phyloP scores from a whole-genome alignment of 2,888 invertebrate species.

The Pocota personata region DNA sequence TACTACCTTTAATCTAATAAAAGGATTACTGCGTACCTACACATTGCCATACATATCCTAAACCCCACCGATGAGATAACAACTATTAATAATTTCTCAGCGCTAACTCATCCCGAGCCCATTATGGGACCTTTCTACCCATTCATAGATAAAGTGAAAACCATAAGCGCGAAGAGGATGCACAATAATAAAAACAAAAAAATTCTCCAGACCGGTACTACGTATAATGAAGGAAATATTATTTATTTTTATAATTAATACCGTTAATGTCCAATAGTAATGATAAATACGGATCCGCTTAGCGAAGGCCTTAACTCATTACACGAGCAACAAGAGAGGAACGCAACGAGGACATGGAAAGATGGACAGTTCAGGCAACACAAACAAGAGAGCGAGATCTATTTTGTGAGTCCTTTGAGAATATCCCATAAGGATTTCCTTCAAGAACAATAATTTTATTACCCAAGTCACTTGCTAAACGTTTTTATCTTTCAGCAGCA shows the following conservation, averaged over 20 bases:
- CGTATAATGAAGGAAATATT: conserved; percentile 47
- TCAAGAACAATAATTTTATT: conserved; percentile 66
- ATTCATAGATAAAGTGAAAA: conserved; percentile 28
- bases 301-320: conserved; percentile 48
- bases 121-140: conserved; percentile 12
- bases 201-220: conserved; percentile 3
- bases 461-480: conserved; percentile 68
- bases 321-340: conserved; percentile 31
- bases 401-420: conserved; percentile 58
- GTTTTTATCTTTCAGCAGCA: conserved; percentile 67
- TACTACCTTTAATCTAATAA: conserved; percentile 41
- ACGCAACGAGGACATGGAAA: not conserved
- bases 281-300: conserved; percentile 54
- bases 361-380: conserved; percentile 5
- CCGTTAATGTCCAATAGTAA: conserved; percentile 45
- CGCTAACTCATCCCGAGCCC: conserved; percentile 17
- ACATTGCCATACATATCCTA: conserved; percentile 24
- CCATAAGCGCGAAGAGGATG: conserved; percentile 21
- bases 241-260: conserved; percentile 66
- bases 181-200: conserved; percentile 17
- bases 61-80: conserved; percentile 40
- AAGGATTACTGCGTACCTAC: conserved; percentile 12
- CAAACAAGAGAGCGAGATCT: conserved; percentile 21
- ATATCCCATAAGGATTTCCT: conserved; percentile 59
- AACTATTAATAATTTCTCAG: conserved; percentile 51